Conservation (phyloP, 2,113 vertebrate species). For the Deroptyus accipitrinus region DNA sequence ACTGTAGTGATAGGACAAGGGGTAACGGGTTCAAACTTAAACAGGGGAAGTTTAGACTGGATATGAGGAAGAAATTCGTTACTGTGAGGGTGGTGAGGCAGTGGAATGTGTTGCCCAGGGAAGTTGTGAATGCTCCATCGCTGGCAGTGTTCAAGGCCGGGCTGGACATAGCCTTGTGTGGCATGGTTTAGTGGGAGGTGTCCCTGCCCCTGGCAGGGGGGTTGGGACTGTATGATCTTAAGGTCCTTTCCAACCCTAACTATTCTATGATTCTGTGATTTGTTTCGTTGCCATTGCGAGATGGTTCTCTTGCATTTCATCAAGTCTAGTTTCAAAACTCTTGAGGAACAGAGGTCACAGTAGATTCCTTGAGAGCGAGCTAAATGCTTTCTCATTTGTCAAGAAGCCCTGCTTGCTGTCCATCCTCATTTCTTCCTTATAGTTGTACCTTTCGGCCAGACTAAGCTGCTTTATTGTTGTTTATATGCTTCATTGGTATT, state of each 20-base stretch:
- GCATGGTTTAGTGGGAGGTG: too few species aligned
- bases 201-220: fast-evolving
- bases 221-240: too few species aligned
- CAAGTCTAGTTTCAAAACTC: not conserved
- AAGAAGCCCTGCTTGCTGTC: not conserved
- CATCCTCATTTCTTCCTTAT: not conserved
- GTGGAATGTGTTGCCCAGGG: too few species aligned
- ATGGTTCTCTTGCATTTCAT: not conserved
- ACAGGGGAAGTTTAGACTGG: too few species aligned
- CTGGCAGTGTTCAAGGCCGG: too few species aligned
- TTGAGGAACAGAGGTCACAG: not conserved
- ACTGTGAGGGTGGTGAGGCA: too few species aligned
- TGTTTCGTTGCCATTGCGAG: not conserved
- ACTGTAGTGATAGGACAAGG: too few species aligned
- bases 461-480: not conserved
- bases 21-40: too few species aligned
- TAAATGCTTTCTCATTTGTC: not conserved
- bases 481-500: not conserved
- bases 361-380: not conserved
- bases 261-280: not conserved
- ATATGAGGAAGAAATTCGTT: too few species aligned
- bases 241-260: too few species aligned
- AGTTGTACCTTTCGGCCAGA: not conserved
- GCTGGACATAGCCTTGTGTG: too few species aligned
- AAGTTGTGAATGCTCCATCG: too few species aligned